Base-by-base conservation (phyloP, 2,888 invertebrate genomes). In the Platycnemis pennipes region DNA sequence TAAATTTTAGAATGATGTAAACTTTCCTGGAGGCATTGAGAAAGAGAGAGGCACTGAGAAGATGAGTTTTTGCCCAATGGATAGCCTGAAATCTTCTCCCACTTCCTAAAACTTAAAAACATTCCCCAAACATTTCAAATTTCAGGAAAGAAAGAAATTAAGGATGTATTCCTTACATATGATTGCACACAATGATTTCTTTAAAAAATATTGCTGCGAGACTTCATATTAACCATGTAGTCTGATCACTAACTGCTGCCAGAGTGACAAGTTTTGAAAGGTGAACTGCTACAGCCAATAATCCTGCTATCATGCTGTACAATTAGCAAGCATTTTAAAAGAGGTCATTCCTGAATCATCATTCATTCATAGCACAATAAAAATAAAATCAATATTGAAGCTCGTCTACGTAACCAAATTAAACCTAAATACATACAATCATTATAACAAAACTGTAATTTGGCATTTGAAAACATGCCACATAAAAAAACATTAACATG, bases 401-500 rank as follows among this genome's bases (percentile, higher is more conserved):
- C 63, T 53, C 19, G 53, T 26, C 77, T 26, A 26, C 37, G 31
- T 37, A 77, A 77, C 77, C 77, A 37, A 77, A 37, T 77, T 77
- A 77, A 77, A 77, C 77, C 77, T 77, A 31, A 77, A 77, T 26
- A 77, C 77, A 77, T 77, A 37, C 11, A 37, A 77, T 37, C 7
- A 77, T 37, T 31, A 3, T 77, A 77, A 77, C 77, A 77, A 37
- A 31, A 37, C 63, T 26, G 77, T 77, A 77, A 77, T 77, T 63
- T 77, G 77, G 77, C 77, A 77, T 77, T 77, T 77, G 37, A 77
- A 26, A 77, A 16, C 37, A 77, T 77, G 77, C 77, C 77, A 37
- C 77, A 77, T 77, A 4, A 37, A 77, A 77, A 77, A 77, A 37
- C 77, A 77, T 69, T 69, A 69, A 77, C 37, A 77, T 77, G 77